Conservation (phyloP, 1,140 invertebrate species). For the Diorhabda elongata region DNA sequence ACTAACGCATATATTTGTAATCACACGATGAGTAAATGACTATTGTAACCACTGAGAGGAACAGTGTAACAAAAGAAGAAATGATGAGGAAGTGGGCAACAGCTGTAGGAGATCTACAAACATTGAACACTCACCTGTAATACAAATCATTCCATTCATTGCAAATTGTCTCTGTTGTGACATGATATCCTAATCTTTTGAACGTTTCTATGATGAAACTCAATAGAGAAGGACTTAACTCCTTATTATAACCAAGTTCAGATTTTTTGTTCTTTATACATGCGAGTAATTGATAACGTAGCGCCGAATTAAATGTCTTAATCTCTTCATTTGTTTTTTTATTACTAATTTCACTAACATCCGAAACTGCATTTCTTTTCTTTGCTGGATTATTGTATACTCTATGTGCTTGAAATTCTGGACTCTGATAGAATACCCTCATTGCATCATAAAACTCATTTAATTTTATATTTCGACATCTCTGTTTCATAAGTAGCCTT, state of each 20-base stretch:
- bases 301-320: background rate
- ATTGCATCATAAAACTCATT: background rate
- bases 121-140: background rate
- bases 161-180: background rate
- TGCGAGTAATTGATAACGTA: background rate
- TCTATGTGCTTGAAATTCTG: background rate
- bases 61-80: no score
- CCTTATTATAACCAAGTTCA: background rate
- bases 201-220: background rate
- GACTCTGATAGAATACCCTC: slow-evolving; percentile 2
- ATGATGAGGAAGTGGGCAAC: no score
- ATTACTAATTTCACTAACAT: background rate
- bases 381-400: background rate
- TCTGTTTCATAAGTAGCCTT: background rate
- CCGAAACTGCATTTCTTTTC: background rate
- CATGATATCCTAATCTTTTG: slow-evolving; percentile 2
- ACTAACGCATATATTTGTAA: no score
- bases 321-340: background rate
- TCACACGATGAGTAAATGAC: no score
- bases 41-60: no score
- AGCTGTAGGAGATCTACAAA: no score
- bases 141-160: slow-evolving; percentile 9
- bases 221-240: background rate
- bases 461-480: background rate
- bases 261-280: background rate